Conservation (phyloP, 2,888 invertebrate genomes). For the Odontomyia ornata region DNA sequence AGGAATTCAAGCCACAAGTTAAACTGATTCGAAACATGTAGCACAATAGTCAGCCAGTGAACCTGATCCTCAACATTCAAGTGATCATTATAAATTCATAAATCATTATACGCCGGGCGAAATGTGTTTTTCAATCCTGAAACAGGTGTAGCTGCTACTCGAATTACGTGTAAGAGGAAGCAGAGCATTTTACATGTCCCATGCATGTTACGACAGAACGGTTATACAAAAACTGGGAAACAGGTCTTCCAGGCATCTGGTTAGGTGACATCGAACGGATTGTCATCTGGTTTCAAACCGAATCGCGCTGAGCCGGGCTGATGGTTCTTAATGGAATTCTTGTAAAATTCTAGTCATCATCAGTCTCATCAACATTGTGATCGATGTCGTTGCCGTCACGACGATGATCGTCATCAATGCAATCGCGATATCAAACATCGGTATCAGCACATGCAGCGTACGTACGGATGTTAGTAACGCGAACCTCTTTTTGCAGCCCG, state of each 20-base stretch:
- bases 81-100: constrained; percentile 3
- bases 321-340: constrained; percentile 43
- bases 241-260: constrained; percentile 38
- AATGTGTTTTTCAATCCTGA: constrained; percentile 4
- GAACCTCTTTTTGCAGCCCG: neutral
- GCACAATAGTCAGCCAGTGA: no score
- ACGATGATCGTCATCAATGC: constrained; percentile 28
- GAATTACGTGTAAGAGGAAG: constrained; percentile 33
- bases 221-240: constrained; percentile 25
- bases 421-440: constrained; percentile 24
- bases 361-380: constrained; percentile 32
- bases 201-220: constrained; percentile 16
- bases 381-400: constrained; percentile 17
- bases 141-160: constrained; percentile 32
- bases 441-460: neutral
- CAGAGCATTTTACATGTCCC: neutral
- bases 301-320: constrained; percentile 1
- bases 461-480: neutral
- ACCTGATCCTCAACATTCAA: neutral
- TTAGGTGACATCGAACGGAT: constrained; percentile 38
- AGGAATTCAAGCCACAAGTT: no score
- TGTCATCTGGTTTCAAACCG: constrained; percentile 25
- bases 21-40: no score
- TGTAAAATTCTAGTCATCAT: constrained; percentile 43
- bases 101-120: neutral